Conservation (phyloP, 2,888 invertebrate species). For the Saturnia pavonia region DNA sequence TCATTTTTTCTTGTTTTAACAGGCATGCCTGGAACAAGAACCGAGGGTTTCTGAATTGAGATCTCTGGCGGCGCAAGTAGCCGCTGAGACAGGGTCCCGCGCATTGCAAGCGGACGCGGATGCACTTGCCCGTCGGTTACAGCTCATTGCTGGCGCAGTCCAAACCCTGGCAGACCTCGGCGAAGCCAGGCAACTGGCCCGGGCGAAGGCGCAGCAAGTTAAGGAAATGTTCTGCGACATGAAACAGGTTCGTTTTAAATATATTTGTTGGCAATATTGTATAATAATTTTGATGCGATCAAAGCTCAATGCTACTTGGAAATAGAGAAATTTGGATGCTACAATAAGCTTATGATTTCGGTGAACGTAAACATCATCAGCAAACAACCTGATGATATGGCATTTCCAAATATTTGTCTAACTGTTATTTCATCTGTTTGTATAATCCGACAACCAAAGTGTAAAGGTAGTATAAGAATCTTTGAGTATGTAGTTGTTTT, state of each 20-base stretch:
- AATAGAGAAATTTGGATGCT: background rate
- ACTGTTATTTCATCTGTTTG: too few relatives aligned
- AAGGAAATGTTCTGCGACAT: constrained; percentile 86
- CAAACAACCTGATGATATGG: too few relatives aligned
- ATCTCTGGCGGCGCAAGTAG: constrained; percentile 89
- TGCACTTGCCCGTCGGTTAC: constrained; percentile 87
- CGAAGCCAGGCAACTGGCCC: constrained; percentile 84
- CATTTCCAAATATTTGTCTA: too few relatives aligned
- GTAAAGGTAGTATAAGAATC: too few relatives aligned
- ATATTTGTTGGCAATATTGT: background rate
- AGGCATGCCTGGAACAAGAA: constrained; percentile 90
- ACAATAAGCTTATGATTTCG: background rate
- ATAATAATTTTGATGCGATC: background rate
- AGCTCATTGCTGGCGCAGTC: constrained; percentile 88
- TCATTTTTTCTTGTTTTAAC: constrained; percentile 25
- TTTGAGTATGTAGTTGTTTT: too few relatives aligned
- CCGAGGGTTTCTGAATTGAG: constrained; percentile 88
- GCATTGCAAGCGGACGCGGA: constrained; percentile 90
- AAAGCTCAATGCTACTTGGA: too few relatives aligned
- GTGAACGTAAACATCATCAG: too few relatives aligned
- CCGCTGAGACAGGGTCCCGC: constrained; percentile 88
- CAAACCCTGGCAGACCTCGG: constrained; percentile 89
- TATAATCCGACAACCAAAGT: too few relatives aligned
- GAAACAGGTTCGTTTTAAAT: constrained; percentile 84
- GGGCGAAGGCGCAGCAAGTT: constrained; percentile 82